Evolutionary conservation across 2,113 vertebrate genomes (phyloP).

Genomic region (Toxostoma redivivum): DNA sequence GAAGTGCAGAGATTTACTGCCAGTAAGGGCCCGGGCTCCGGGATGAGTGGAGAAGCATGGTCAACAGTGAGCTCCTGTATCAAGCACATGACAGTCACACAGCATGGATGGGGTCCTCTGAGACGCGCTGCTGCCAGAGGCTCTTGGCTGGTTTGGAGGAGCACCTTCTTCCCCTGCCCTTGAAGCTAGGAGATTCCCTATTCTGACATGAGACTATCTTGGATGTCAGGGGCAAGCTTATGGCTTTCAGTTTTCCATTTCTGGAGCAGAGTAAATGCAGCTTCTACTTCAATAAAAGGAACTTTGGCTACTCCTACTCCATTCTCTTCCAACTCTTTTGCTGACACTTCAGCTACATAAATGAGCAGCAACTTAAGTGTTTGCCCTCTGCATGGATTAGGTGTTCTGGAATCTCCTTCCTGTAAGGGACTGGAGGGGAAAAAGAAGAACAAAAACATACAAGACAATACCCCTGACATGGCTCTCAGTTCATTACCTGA

Average conservation of each 20-base stretch:
- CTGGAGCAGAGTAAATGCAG: neutral
- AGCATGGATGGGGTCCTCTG: slow-evolving; percentile 53
- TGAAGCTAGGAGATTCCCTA: neutral
- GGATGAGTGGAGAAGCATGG: slow-evolving; percentile 60
- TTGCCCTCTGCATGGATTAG: neutral
- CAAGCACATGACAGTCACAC: slow-evolving; percentile 62
- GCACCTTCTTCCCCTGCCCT: slow-evolving; percentile 2
- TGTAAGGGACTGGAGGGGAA: neutral
- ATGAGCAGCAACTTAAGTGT: neutral
- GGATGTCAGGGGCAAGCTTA: neutral
- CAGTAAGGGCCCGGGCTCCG: neutral
- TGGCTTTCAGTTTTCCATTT: neutral
- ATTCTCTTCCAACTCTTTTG: neutral
- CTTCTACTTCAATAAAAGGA: neutral
- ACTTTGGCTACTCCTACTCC: neutral
- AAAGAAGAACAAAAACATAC: neutral
- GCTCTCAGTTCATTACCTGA: neutral
- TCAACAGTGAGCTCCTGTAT: slow-evolving; percentile 41
- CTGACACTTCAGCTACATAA: neutral
- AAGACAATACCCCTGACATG: neutral
- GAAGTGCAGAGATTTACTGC: neutral
- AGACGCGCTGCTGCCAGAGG: slow-evolving; percentile 38
- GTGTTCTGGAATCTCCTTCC: neutral
- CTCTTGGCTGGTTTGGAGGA: neutral
- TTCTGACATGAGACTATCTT: neutral